phyloP scores from a whole-genome alignment of 2,797 vertebrate genomes.

The Mormyrus proboscirostris region DNA sequence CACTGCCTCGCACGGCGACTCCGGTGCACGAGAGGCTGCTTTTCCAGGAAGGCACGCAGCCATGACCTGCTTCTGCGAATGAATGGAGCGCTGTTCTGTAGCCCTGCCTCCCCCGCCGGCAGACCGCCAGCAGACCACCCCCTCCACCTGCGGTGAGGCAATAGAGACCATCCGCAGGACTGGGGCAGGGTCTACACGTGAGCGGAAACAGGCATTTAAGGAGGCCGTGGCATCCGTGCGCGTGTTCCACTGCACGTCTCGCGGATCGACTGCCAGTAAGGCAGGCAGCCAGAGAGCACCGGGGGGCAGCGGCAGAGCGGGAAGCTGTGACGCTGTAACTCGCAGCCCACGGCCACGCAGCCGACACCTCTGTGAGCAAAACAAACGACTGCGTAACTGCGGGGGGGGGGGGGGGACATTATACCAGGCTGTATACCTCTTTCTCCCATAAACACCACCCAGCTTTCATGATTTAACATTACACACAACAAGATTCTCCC shows the following conservation, averaged over 20 bases:
- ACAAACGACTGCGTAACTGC: too few relatives aligned
- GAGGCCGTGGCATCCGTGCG: background rate
- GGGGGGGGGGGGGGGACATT: background rate
- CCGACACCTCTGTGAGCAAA: too few relatives aligned
- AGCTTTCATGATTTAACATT: background rate
- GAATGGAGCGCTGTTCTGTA: background rate
- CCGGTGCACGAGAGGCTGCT: background rate
- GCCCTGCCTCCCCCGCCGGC: background rate
- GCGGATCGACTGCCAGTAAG: background rate
- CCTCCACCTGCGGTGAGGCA: background rate
- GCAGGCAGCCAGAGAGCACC: background rate
- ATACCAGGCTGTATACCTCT: background rate
- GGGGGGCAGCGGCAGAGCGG: too few relatives aligned
- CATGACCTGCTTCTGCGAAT: background rate
- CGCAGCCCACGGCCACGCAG: too few relatives aligned
- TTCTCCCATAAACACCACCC: background rate
- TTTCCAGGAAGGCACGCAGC: background rate
- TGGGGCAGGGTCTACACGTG: background rate
- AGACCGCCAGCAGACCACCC: background rate
- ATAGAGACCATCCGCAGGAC: background rate
- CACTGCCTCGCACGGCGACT: background rate
- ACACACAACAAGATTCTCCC: background rate
- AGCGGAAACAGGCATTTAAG: background rate
- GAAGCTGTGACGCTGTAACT: too few relatives aligned
- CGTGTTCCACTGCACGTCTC: background rate